phyloP scores from a whole-genome alignment of 2,797 vertebrate genomes.

The Crenuchus spilurus region DNA sequence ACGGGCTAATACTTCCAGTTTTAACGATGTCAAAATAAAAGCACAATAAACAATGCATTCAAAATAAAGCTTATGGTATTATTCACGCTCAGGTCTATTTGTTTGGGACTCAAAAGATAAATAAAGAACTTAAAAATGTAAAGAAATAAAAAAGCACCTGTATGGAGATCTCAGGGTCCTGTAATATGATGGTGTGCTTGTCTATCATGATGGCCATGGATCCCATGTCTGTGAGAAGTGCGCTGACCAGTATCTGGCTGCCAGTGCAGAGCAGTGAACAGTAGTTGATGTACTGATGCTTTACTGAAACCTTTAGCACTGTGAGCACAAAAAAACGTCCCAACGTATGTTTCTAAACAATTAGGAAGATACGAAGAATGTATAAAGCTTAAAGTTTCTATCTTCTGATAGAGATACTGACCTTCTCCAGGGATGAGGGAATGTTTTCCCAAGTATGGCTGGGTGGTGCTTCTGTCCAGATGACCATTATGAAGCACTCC shows the following conservation, averaged over 20 bases:
- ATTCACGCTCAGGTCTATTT: too few relatives aligned
- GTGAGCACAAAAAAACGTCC: background rate
- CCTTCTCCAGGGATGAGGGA: background rate
- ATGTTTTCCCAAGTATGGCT: background rate
- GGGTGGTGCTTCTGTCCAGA: background rate
- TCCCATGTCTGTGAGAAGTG: background rate
- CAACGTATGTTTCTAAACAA: too few relatives aligned
- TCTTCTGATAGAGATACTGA: background rate
- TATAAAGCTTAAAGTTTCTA: too few relatives aligned
- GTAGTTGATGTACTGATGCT: background rate
- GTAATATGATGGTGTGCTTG: background rate
- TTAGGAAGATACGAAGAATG: too few relatives aligned
- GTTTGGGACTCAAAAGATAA: too few relatives aligned
- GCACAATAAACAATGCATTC: too few relatives aligned
- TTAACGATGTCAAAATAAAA: too few relatives aligned
- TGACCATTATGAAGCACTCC: background rate
- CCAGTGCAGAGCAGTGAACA: background rate
- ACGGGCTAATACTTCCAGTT: too few relatives aligned
- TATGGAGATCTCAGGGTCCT: background rate
- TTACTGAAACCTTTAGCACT: background rate
- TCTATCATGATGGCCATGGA: background rate
- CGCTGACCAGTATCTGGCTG: background rate
- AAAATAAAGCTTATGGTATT: too few relatives aligned
- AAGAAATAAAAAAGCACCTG: too few relatives aligned
- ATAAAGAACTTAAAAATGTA: too few relatives aligned